Conservation (phyloP, 2,888 invertebrate genomes). For the Lochmaea capreae region DNA sequence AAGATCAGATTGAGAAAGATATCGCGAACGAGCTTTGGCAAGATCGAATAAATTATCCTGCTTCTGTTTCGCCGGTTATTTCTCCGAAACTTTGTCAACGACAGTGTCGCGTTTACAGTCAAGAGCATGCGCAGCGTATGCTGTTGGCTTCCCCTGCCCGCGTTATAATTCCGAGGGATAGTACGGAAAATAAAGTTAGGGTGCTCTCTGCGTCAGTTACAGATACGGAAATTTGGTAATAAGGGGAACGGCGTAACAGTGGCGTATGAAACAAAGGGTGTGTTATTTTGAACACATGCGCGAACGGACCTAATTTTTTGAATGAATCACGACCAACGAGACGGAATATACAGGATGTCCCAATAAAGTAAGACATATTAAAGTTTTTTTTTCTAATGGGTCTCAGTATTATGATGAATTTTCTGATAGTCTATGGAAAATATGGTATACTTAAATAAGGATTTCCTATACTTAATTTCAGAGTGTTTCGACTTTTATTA, state of each 20-base stretch:
- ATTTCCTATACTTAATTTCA: too few relatives aligned
- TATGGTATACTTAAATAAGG: too few relatives aligned
- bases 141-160: constrained; percentile 70
- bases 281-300: too few relatives aligned
- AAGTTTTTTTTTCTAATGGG: too few relatives aligned
- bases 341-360: too few relatives aligned
- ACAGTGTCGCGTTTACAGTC: constrained; percentile 60
- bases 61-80: constrained; percentile 71
- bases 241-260: constrained; percentile 33
- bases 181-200: constrained; percentile 73
- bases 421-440: too few relatives aligned
- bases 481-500: too few relatives aligned
- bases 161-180: constrained; percentile 73
- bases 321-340: too few relatives aligned
- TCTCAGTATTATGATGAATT: too few relatives aligned
- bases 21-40: constrained; percentile 73
- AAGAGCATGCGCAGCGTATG: constrained; percentile 63
- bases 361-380: too few relatives aligned
- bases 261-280: constrained; percentile 27
- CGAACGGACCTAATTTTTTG: too few relatives aligned
- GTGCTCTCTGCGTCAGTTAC: constrained; percentile 73
- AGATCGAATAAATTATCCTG: constrained; percentile 78
- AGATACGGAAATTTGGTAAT: constrained; percentile 83
- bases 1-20: constrained; percentile 68
- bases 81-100: constrained; percentile 67